Conservation (phyloP, 2,797 vertebrate genomes). For the Jordanella pulchra region DNA sequence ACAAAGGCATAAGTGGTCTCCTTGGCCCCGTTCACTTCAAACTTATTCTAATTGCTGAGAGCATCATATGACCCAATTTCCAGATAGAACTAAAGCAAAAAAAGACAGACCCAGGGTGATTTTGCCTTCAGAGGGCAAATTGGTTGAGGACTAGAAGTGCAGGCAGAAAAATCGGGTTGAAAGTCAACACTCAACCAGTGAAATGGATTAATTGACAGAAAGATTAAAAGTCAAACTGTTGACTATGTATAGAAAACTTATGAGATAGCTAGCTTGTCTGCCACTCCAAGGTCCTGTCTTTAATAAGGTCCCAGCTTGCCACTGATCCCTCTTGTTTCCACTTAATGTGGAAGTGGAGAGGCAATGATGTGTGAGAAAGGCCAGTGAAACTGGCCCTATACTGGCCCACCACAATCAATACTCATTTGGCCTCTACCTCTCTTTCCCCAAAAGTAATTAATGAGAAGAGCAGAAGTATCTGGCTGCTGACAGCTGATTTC, state of each 20-base stretch:
- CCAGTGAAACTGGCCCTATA: slow-evolving; percentile 64
- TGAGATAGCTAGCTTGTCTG: slow-evolving; percentile 52
- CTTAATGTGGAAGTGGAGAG: slow-evolving; percentile 78
- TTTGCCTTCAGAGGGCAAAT: no score
- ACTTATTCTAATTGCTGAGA: no score
- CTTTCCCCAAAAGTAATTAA: slow-evolving; percentile 79
- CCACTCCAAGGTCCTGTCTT: slow-evolving; percentile 62
- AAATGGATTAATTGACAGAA: slow-evolving; percentile 26
- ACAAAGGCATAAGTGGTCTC: no score
- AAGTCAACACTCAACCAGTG: slow-evolving; percentile 26
- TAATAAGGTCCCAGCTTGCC: slow-evolving; percentile 74
- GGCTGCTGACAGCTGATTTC: slow-evolving; percentile 76
- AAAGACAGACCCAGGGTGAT: no score
- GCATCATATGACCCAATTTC: no score
- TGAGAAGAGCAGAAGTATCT: slow-evolving; percentile 76
- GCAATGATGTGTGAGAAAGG: slow-evolving; percentile 75
- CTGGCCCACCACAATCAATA: slow-evolving; percentile 78
- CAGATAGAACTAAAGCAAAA: no score
- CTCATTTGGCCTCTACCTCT: slow-evolving; percentile 75
- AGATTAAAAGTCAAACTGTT: slow-evolving; percentile 34
- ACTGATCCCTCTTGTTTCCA: slow-evolving; percentile 76
- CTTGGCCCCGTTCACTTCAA: no score
- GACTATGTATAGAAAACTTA: slow-evolving; percentile 32
- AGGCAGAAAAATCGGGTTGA: background rate
- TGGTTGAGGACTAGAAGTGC: no score